phyloP scores from a whole-genome alignment of 2,113 vertebrate genomes.

The Psettodes erumei region DNA sequence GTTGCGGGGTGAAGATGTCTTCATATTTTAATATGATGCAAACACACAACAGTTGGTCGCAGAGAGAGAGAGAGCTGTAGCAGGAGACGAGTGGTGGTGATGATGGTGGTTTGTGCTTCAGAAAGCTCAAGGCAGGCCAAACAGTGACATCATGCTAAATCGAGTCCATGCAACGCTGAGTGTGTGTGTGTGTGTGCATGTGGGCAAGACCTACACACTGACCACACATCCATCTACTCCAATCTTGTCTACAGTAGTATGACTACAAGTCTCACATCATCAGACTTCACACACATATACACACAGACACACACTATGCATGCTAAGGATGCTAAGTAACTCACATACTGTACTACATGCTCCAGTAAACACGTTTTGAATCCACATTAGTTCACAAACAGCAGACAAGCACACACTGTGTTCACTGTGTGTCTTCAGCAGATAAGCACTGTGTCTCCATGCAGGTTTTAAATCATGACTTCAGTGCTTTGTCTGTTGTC shows the following conservation, averaged over 20 bases:
- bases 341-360: neutral
- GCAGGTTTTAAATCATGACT: neutral
- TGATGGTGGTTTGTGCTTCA: neutral
- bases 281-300: neutral
- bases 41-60: neutral
- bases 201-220: neutral
- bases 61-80: neutral
- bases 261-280: neutral
- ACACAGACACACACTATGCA: neutral
- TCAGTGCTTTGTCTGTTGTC: constrained; percentile 5
- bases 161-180: neutral
- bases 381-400: constrained; percentile 10
- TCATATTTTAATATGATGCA: neutral
- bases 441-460: neutral
- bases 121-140: neutral
- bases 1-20: constrained; percentile 13
- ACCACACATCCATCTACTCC: neutral
- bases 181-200: neutral
- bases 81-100: neutral
- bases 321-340: neutral
- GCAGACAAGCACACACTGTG: neutral
- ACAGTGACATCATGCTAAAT: constrained; percentile 2
- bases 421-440: constrained; percentile 8
- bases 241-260: neutral
- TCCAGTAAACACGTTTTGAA: constrained; percentile 21